Conservation (phyloP, 2,113 vertebrate species). For the Sander lucioperca region DNA sequence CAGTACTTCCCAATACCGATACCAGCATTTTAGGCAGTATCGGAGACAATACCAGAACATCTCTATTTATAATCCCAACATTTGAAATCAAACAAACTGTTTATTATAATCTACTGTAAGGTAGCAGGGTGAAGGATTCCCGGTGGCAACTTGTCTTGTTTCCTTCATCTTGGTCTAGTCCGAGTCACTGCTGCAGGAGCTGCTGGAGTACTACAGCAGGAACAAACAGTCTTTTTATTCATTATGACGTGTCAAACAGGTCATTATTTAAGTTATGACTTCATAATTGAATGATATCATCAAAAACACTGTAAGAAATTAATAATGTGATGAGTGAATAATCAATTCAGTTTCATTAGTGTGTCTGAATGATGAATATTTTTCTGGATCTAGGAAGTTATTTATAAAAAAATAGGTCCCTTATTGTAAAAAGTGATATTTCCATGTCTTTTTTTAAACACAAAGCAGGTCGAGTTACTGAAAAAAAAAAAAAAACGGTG, state of each 20-base stretch:
- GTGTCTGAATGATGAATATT: no score
- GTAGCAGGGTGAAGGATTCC: neutral
- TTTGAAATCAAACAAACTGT: neutral
- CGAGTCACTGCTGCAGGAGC: constrained; percentile 71
- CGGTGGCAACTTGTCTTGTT: neutral
- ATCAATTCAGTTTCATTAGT: no score
- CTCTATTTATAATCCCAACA: neutral
- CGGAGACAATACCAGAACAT: no score
- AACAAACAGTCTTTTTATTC: neutral
- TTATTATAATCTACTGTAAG: neutral
- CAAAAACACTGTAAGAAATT: neutral
- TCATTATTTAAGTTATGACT: neutral
- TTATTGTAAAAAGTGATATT: no score
- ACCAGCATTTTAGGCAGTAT: no score
- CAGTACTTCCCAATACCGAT: no score
- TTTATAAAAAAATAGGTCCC: no score
- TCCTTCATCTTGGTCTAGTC: constrained; percentile 47
- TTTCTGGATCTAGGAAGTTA: no score
- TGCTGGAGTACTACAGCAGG: constrained; percentile 60
- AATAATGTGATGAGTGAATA: no score
- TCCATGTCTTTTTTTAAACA: no score
- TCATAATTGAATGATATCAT: neutral
- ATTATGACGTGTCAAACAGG: neutral
- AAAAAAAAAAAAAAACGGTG: no score
- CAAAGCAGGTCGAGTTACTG: no score